phyloP scores from a whole-genome alignment of 2,797 vertebrate genomes.

The Micromesistius poutassou region DNA sequence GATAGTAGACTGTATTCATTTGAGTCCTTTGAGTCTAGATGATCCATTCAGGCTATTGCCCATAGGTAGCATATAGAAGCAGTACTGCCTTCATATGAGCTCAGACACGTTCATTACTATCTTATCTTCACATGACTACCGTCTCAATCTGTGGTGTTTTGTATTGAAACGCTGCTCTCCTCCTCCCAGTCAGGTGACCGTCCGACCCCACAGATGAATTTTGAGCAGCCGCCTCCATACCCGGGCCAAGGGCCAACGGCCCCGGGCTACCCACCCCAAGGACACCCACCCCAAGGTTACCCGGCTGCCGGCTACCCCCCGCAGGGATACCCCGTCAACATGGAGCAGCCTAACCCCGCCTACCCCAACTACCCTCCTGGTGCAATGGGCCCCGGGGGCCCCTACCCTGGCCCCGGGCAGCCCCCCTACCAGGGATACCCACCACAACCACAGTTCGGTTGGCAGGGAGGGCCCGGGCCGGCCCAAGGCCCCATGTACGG shows the following conservation, averaged over 20 bases:
- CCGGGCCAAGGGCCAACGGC: conserved; percentile 77
- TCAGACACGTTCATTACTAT: background rate
- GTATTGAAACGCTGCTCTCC: conserved; percentile 9
- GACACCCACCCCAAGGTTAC: conserved; percentile 72
- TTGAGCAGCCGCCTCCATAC: conserved; percentile 90
- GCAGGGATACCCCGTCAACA: conserved; percentile 83
- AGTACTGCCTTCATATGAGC: background rate
- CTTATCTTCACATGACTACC: background rate
- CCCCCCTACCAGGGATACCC: conserved; percentile 72
- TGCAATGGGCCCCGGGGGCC: conserved; percentile 62
- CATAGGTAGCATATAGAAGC: background rate
- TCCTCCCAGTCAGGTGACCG: conserved; percentile 61
- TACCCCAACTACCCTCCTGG: conserved; percentile 66
- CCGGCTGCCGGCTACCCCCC: conserved; percentile 81
- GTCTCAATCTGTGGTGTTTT: conserved; percentile 6
- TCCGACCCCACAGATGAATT: conserved; percentile 77
- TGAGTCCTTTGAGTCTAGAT: background rate
- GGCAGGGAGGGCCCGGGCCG: conserved; percentile 83
- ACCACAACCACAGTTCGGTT: conserved; percentile 78
- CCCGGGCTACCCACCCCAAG: conserved; percentile 79
- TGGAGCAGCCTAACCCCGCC: conserved; percentile 74
- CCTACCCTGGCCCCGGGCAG: conserved; percentile 72
- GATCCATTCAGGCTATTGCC: background rate
- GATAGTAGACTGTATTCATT: background rate
- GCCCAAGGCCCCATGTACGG: conserved; percentile 74